phyloP scores from a whole-genome alignment of 2,888 invertebrate genomes.

The Apamea monoglypha region DNA sequence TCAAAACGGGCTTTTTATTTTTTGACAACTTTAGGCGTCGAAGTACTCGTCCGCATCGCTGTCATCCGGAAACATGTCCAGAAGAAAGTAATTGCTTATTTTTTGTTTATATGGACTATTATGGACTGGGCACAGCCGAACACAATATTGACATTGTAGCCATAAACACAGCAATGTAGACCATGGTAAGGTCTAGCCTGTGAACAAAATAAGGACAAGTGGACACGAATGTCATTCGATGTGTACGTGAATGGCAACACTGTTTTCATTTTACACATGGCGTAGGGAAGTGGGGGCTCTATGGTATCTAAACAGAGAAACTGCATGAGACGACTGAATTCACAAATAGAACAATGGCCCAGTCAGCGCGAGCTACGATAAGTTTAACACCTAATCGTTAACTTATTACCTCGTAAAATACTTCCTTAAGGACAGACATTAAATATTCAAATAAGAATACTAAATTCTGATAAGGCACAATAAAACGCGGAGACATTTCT shows the following conservation, averaged over 20 bases:
- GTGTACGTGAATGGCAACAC: not conserved
- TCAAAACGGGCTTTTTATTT: too few species aligned
- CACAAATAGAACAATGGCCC: not conserved
- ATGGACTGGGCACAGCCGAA: not conserved
- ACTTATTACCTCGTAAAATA: constrained; percentile 40
- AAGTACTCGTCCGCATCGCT: not conserved
- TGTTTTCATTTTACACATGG: not conserved
- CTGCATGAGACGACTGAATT: not conserved
- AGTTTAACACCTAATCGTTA: constrained; percentile 15
- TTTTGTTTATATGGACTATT: not conserved
- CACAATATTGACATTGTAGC: not conserved
- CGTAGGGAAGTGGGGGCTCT: not conserved
- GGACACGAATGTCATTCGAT: not conserved
- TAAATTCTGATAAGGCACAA: constrained; percentile 48
- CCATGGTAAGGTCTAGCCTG: not conserved
- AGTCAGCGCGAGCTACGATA: not conserved
- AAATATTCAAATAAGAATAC: constrained; percentile 48
- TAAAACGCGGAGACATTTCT: constrained; percentile 43
- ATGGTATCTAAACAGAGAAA: too few species aligned
- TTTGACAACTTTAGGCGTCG: too few species aligned
- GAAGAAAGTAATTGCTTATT: not conserved
- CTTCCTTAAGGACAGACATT: constrained; percentile 27
- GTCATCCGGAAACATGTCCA: not conserved
- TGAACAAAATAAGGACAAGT: not conserved
- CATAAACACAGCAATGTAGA: not conserved